Base-by-base conservation (phyloP, 2,797 vertebrate genomes). In the Siniperca obscura region DNA sequence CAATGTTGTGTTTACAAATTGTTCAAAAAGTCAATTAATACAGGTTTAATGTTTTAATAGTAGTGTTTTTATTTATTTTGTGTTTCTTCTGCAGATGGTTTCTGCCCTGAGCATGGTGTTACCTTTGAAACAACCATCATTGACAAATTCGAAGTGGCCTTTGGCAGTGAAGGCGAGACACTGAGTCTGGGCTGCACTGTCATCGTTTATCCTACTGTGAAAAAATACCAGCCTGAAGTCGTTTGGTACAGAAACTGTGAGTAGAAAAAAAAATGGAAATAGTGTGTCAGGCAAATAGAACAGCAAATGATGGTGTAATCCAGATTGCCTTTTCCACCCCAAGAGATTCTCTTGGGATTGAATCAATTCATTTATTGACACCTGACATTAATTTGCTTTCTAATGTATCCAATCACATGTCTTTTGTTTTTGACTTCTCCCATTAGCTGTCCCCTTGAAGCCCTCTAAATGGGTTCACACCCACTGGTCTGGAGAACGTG, bases 121-220 rank as follows among this genome's bases (percentile, higher is more conserved):
- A 98, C 96, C 87, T 99, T 99, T 92, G 87, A 96, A 82, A 97
- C 98, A 78, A 93, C 96, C 84, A 98, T 99, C 91, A 92, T 98
- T 0, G 98, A 99, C 83, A 96, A 97, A 83, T 99, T 99, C 74
- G 96, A 96, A 27, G 98, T 99, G 79, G 95, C 97, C 11, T 99
- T 99, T 83, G 98, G 98, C 71, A 87, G 78, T 84, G 98, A 99
- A 91, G 98, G 98, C 0, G 97, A 99, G 87, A 99, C 98, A 0
- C 71, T 99, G 94, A 99, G 98, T 86, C 90, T 99, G 84, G 98
- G 98, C 86, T 99, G 98, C 89, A 96, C 96, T 0, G 96, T 99
- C 74, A 96, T 99, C 60, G 89, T 99, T 86, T 98, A 94, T 86
- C 98, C 98, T 62, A 96, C 96, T 36, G 97, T 99, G 81, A 99